These are phyloP conservation scores for Pangasianodon gigas DNA, from an alignment of 2,113 vertebrate species.

Conservation along the genomic window DNA sequence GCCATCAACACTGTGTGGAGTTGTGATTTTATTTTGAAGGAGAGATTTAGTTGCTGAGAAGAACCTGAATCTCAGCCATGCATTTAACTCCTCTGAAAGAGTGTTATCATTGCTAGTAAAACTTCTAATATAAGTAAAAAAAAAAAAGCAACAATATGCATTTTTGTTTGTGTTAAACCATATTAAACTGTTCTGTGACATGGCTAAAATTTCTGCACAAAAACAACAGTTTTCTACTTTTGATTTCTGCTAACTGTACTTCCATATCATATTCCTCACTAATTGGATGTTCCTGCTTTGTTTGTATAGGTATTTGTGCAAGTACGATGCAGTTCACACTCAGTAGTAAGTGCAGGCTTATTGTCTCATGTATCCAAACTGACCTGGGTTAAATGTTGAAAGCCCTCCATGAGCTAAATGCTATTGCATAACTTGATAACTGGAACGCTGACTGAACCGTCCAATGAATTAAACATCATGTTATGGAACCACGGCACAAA, in stretches of 20 bases:
- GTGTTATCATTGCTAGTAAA: not conserved
- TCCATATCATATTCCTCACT: not conserved
- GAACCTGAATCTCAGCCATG: not conserved
- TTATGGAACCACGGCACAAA: not conserved
- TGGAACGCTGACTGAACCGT: slow-evolving; percentile 9
- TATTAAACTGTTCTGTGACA: not conserved
- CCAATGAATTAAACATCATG: not conserved
- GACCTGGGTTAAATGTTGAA: not conserved
- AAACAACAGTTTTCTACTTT: not conserved
- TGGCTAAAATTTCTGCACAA: not conserved
- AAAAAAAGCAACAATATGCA: not conserved
- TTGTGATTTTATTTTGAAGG: not conserved
- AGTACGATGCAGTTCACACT: not conserved
- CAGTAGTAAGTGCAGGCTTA: not conserved
- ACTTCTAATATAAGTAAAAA: not conserved
- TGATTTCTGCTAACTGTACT: not conserved
- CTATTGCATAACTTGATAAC: slow-evolving; percentile 17
- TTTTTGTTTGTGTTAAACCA: not conserved
- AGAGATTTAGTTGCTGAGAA: not conserved
- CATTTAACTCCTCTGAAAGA: not conserved
- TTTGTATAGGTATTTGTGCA: too few relatives aligned
- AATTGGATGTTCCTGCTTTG: not conserved
- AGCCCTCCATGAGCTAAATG: not conserved
- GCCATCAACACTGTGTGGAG: slow-evolving; percentile 5
- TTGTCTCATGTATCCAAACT: slow-evolving; percentile 14